These are phyloP conservation scores for Plotosus lineatus DNA, from an alignment of 2,113 vertebrate species.

Conservation along the genomic window DNA sequence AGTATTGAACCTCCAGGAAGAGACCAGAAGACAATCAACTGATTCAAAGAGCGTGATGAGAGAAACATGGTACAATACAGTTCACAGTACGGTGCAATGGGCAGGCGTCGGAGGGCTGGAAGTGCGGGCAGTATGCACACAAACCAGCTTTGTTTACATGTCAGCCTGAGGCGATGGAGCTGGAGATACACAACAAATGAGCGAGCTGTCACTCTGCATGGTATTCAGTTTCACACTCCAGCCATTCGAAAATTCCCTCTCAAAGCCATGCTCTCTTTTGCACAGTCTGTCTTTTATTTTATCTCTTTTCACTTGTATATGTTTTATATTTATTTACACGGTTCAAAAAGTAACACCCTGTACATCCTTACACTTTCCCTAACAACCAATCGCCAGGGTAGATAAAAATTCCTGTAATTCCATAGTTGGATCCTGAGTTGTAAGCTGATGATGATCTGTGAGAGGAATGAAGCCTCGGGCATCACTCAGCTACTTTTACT, in stretches of 20 bases:
- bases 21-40: background rate
- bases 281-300: background rate
- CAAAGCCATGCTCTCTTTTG: background rate
- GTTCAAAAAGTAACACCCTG: background rate
- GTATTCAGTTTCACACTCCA: background rate
- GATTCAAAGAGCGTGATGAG: background rate
- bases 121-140: background rate
- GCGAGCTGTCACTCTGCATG: constrained; percentile 9
- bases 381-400: background rate
- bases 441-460: background rate
- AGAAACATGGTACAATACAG: background rate
- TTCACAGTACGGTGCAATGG: background rate
- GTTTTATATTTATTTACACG: background rate
- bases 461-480: background rate
- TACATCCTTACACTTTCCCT: background rate
- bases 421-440: too few relatives aligned
- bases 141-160: constrained; percentile 62
- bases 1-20: background rate
- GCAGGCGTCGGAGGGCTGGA: background rate
- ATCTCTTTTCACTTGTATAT: background rate
- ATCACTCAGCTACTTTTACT: background rate
- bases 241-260: background rate
- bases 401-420: background rate
- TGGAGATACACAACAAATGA: constrained; percentile 57
- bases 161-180: constrained; percentile 56